Evolutionary conservation across 2,888 invertebrate genomes (phyloP).

Genomic region (Endomychus coccineus): DNA sequence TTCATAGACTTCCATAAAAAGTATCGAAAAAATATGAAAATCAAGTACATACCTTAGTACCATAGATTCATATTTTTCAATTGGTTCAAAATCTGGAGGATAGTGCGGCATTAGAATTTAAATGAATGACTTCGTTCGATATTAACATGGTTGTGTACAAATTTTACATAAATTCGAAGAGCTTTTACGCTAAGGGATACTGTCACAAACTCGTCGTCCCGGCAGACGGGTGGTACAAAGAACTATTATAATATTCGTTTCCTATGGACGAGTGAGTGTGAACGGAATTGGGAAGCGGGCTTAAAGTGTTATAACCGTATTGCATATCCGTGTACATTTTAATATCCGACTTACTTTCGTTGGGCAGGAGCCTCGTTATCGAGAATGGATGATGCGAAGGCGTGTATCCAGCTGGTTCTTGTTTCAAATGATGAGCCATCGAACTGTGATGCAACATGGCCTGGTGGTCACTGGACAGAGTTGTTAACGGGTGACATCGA

Average conservation of each 20-base stretch:
- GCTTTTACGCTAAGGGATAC: slow-evolving; percentile 75
- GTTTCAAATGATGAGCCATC: slow-evolving; percentile 61
- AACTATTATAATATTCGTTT: slow-evolving; percentile 76
- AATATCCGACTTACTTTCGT: slow-evolving; percentile 80
- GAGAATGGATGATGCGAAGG: slow-evolving; percentile 88
- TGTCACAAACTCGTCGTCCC: slow-evolving; percentile 86
- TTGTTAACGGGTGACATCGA: slow-evolving; percentile 50
- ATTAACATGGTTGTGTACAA: too few species aligned
- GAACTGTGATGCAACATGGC: slow-evolving; percentile 43
- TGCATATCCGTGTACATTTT: slow-evolving; percentile 82
- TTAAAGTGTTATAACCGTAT: slow-evolving; percentile 57
- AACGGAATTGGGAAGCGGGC: slow-evolving; percentile 53
- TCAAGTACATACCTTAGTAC: too few species aligned
- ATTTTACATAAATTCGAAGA: background rate
- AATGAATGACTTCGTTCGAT: too few species aligned
- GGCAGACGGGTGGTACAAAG: slow-evolving; percentile 64
- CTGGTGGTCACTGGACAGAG: slow-evolving; percentile 40
- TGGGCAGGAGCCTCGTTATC: slow-evolving; percentile 85
- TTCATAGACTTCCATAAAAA: too few species aligned
- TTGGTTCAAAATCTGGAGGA: too few species aligned
- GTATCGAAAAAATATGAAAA: too few species aligned
- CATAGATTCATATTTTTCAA: too few species aligned
- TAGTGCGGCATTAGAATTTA: too few species aligned
- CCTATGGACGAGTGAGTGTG: slow-evolving; percentile 50
- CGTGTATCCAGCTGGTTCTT: slow-evolving; percentile 53